These are phyloP conservation scores for Morone saxatilis DNA, from an alignment of 2,113 vertebrate genomes.

Conservation along the genomic window DNA sequence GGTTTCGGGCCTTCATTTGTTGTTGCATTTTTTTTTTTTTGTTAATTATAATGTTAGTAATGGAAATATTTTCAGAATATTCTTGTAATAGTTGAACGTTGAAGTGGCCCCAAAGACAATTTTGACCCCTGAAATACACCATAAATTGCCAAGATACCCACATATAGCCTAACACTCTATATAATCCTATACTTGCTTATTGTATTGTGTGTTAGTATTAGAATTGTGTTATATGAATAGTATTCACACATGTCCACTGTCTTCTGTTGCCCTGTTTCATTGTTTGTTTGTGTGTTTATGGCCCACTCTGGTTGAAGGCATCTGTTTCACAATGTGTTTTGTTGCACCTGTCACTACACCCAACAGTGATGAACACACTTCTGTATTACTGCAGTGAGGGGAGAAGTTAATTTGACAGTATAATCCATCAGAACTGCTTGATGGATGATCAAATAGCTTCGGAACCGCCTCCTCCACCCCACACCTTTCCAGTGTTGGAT, in stretches of 20 bases:
- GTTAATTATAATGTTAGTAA: no score
- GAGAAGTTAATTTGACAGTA: not conserved
- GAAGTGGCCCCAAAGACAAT: no score
- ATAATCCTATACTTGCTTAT: not conserved
- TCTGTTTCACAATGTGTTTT: not conserved
- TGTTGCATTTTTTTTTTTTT: no score
- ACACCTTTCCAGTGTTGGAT: not conserved
- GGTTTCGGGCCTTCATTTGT: no score
- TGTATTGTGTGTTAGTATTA: no score
- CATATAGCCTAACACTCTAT: not conserved
- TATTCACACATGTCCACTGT: not conserved
- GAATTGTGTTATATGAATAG: no score
- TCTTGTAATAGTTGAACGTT: no score
- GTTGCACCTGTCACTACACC: no score
- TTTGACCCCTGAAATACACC: no score
- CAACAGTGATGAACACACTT: not conserved
- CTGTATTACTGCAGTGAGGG: not conserved
- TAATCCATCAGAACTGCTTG: not conserved
- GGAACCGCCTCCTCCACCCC: not conserved
- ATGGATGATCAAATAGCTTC: not conserved
- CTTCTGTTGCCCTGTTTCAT: not conserved
- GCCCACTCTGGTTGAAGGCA: not conserved
- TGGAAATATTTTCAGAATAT: no score
- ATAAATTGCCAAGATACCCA: not conserved
- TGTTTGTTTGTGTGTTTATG: not conserved